Conservation (phyloP, 2,797 vertebrate species). For the Rhinoraja longicauda region DNA sequence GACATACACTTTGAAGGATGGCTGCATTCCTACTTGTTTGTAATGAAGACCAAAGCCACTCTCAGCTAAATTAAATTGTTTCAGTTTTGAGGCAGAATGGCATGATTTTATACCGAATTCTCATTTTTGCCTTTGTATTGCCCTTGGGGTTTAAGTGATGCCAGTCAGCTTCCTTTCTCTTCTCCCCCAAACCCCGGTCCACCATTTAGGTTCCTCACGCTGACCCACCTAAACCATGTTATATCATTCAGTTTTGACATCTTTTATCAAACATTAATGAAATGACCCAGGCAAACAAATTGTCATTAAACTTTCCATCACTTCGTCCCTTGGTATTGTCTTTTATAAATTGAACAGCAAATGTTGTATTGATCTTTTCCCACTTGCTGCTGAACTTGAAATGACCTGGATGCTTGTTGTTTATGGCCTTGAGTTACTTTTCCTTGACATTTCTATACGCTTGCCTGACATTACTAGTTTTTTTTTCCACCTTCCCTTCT, state of each 20-base stretch:
- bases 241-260: constrained; percentile 72
- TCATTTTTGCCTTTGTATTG: constrained; percentile 38
- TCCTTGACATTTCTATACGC: constrained; percentile 71
- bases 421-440: constrained; percentile 77
- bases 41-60: constrained; percentile 36
- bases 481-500: constrained; percentile 46
- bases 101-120: constrained; percentile 32
- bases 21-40: constrained; percentile 37
- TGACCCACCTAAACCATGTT: constrained; percentile 59
- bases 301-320: constrained; percentile 83
- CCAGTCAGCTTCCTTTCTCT: not conserved
- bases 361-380: constrained; percentile 82
- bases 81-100: constrained; percentile 38
- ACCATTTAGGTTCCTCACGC: constrained; percentile 36
- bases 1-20: constrained; percentile 34
- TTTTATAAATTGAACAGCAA: constrained; percentile 88
- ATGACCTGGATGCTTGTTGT: constrained; percentile 77
- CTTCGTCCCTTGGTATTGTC: constrained; percentile 75
- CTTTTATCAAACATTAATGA: constrained; percentile 80
- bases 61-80: constrained; percentile 37
- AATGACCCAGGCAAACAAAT: constrained; percentile 80
- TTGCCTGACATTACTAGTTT: constrained; percentile 63
- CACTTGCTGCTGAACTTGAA: constrained; percentile 84
- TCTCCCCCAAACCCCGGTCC: not conserved
- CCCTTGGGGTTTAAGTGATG: constrained; percentile 20